Percentiles rank a stretch among this genome's conserved stretches.
Evolutionary conservation across 2,113 vertebrate genomes (phyloP).

Genomic region (Oryzias curvinotus): DNA sequence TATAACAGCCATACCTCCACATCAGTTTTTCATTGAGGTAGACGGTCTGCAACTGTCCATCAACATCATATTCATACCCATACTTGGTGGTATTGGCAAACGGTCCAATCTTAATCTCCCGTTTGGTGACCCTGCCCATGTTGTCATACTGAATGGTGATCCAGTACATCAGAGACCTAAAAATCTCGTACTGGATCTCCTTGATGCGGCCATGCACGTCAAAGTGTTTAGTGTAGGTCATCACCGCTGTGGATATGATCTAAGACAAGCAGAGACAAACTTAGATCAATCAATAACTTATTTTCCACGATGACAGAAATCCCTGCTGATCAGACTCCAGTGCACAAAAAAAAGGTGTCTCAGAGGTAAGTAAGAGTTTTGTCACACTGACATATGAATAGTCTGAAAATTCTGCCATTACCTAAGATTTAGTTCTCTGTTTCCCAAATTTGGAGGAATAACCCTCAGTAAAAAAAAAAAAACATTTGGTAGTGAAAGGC

Average conservation of each 20-base stretch:
- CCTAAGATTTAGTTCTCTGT: too few relatives aligned
- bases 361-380: neutral
- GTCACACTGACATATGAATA: neutral
- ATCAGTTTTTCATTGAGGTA: constrained; percentile 97
- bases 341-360: neutral
- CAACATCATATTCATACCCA: constrained; percentile 94
- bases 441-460: neutral
- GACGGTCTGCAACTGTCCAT: constrained; percentile 95
- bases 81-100: constrained; percentile 99
- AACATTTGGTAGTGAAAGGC: too few relatives aligned
- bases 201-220: constrained; percentile 96
- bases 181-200: constrained; percentile 98
- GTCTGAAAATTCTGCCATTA: too few relatives aligned
- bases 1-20: constrained; percentile 81
- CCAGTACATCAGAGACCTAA: constrained; percentile 98
- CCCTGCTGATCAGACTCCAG: neutral
- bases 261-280: constrained; percentile 37
- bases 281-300: constrained; percentile 1
- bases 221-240: constrained; percentile 99
- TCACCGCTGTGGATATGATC: constrained; percentile 97
- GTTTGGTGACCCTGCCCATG: constrained; percentile 95
- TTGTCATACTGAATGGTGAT: constrained; percentile 98
- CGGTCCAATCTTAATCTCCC: constrained; percentile 97
- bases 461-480: neutral
- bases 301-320: neutral